Conservation (phyloP, 2,113 vertebrate species). For the Bubo scandiacus region DNA sequence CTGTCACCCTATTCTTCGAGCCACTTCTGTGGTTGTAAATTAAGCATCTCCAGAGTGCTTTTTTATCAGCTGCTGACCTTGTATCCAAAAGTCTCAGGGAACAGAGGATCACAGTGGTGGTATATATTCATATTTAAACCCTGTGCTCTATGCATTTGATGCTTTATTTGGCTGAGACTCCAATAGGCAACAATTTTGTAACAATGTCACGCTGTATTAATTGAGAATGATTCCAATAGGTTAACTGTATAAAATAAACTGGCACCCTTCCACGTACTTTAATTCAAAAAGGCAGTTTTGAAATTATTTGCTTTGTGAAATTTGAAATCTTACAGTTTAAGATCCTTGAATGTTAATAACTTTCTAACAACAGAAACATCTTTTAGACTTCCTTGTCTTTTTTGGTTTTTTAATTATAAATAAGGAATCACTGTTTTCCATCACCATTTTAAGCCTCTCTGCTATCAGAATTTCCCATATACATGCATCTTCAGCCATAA, state of each 20-base stretch:
- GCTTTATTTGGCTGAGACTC: not conserved
- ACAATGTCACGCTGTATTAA: not conserved
- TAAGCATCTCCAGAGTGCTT: not conserved
- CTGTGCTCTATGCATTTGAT: not conserved
- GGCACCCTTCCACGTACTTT: not conserved
- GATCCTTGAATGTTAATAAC: not conserved
- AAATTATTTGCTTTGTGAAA: not conserved
- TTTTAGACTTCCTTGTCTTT: not conserved
- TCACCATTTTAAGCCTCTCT: not conserved
- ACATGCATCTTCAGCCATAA: not conserved
- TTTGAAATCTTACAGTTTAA: not conserved
- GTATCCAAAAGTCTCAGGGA: not conserved
- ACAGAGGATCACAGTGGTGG: not conserved
- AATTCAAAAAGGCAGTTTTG: not conserved
- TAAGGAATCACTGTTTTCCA: not conserved
- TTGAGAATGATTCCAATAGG: not conserved
- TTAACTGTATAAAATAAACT: not conserved
- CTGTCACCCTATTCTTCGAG: not conserved
- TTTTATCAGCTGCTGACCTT: constrained; percentile 14
- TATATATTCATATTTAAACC: not conserved
- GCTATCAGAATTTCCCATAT: not conserved
- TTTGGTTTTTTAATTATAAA: not conserved
- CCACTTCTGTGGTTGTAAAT: not conserved
- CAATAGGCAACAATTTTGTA: not conserved
- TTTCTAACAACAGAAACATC: not conserved